Evolutionary conservation across 2,113 vertebrate species (phyloP).

Genomic region (Nesoenas mayeri): DNA sequence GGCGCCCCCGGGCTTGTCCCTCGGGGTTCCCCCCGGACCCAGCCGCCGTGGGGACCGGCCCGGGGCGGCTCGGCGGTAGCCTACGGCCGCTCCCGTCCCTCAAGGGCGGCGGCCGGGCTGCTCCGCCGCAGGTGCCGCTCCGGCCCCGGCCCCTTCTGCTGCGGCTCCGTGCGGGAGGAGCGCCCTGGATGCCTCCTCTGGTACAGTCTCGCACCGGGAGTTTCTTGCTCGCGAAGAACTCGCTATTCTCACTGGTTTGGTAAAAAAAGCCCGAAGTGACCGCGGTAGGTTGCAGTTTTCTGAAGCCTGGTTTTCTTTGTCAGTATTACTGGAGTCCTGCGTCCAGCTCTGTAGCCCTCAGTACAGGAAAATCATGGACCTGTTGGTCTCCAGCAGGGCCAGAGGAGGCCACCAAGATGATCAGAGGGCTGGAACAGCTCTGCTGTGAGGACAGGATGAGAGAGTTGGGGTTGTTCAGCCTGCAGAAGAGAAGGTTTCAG

Average conservation of each 20-base stretch:
- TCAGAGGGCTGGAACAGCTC: too few species aligned
- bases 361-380: too few species aligned
- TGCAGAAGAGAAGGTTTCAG: too few species aligned
- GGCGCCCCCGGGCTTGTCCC: too few species aligned
- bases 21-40: neutral
- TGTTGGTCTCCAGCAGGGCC: too few species aligned
- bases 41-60: neutral
- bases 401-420: too few species aligned
- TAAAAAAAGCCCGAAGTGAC: accelerated
- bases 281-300: neutral
- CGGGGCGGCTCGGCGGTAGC: neutral
- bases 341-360: too few species aligned
- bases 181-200: accelerated
- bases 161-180: neutral
- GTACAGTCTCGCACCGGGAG: too few species aligned
- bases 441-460: too few species aligned
- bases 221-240: neutral
- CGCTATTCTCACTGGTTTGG: neutral
- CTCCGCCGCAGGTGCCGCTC: neutral
- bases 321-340: too few species aligned
- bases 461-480: too few species aligned
- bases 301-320: neutral
- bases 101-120: too few species aligned
- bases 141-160: neutral
- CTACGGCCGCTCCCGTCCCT: neutral